Evolutionary conservation across 2,797 vertebrate genomes (phyloP), one percentile per base, ranked within the genome.

Genomic region (Salarias fasciatus): DNA sequence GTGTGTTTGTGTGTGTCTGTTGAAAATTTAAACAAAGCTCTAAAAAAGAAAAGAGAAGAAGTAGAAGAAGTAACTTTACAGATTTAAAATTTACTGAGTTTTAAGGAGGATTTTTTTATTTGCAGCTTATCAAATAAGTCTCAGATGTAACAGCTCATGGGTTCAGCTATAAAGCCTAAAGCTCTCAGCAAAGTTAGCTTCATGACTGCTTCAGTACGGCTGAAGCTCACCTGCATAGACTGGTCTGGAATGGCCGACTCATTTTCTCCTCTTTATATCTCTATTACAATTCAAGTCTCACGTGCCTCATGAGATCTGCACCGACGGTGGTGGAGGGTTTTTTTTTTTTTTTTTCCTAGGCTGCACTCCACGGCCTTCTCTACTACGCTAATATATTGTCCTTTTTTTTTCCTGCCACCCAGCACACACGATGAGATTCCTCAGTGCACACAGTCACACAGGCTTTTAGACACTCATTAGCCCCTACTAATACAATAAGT

Each of bases 381-480:
- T 75, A 11, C 54, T 70, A 67, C 75, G 56, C 75, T 63, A 61
- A 76, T 57, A 87, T 72, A 76, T 72, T 75, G 71, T 86, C 70
- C 69, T 88, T 88, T 89, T 88, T 89, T 72, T 82, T 35, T 84
- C 64, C 53, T 80, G 4, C 77, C 79, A 61, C 80, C 71, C 77
- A 82, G 54, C 82, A 88, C 83, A 89, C 88, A 91, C 78, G 84
- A 91, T 86, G 87, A 88, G 89, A 91, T 89, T 88, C 84, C 86
- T 86, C 44, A 1, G 79, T 41, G 40, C 77, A 85, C 82, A 86
- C 86, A 89, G 88, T 91, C 90, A 91, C 89, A 91, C 89, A 90
- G 86, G 89, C 91, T 84, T 91, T 92, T 91, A 92, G 90, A 90
- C 85, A 84, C 90, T 93, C 92, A 93, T 93, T 93, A 93, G 85